phyloP scores from a whole-genome alignment of 2,113 vertebrate genomes.

The Dicaeum eximium region DNA sequence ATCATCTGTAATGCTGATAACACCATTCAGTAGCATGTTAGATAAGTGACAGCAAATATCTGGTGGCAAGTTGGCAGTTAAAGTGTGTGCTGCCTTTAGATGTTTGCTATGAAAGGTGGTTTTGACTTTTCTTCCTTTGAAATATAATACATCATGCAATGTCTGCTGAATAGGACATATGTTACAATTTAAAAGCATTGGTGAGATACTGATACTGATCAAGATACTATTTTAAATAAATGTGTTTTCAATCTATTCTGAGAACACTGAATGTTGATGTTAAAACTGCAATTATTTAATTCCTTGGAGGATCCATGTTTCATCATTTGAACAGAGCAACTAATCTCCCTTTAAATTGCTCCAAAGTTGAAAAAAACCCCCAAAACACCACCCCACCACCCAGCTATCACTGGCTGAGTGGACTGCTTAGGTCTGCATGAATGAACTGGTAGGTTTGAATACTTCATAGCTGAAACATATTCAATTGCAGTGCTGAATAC shows the following conservation, averaged over 20 bases:
- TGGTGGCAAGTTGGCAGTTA: background rate
- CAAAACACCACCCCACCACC: accelerated
- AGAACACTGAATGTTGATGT: background rate
- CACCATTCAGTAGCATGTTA: background rate
- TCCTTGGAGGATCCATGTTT: background rate
- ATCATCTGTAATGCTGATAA: background rate
- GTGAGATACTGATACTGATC: background rate
- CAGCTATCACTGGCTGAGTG: background rate
- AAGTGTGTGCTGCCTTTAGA: background rate
- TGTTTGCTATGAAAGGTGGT: background rate
- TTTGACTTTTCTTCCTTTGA: background rate
- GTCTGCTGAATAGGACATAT: background rate
- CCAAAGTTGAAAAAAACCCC: background rate
- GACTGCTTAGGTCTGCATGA: background rate
- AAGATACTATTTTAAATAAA: background rate
- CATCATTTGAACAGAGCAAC: background rate
- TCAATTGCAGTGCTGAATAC: background rate
- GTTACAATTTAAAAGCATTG: background rate
- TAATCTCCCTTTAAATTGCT: background rate
- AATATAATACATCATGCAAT: background rate
- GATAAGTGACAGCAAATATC: background rate
- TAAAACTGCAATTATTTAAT: background rate
- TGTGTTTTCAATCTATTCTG: background rate
- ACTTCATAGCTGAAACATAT: background rate
- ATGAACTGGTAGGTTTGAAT: background rate